These are phyloP conservation scores for Mastomys natalensis DNA, from an alignment of 2,113 vertebrate species.

Conservation along the genomic window DNA sequence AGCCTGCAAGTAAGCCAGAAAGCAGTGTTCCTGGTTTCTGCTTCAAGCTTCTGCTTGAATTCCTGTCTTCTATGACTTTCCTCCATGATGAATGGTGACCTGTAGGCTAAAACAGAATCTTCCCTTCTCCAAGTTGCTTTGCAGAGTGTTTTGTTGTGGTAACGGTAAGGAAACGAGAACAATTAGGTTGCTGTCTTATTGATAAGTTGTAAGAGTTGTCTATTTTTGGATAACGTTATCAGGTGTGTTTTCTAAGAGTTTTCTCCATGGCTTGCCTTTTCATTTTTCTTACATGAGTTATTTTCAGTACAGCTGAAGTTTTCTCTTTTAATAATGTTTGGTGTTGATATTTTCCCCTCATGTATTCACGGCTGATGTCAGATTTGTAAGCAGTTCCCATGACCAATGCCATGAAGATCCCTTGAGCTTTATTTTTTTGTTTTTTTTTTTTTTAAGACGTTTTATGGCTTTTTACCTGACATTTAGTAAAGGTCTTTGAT, in stretches of 20 bases:
- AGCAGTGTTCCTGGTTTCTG: not conserved
- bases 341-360: not conserved
- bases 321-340: slow-evolving; percentile 25
- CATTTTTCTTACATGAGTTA: not conserved
- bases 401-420: not conserved
- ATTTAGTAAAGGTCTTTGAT: not conserved
- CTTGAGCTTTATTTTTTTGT: not conserved
- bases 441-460: not conserved
- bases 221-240: not conserved
- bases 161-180: not conserved
- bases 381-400: not conserved
- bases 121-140: not conserved
- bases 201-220: not conserved
- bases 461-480: not conserved
- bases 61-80: not conserved
- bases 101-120: not conserved
- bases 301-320: not conserved
- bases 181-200: not conserved
- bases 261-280: not conserved
- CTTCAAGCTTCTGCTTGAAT: not conserved
- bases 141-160: not conserved
- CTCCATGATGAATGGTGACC: not conserved
- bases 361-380: not conserved
- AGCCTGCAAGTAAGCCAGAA: not conserved
- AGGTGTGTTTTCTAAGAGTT: not conserved